phyloP scores from a whole-genome alignment of 2,888 invertebrate genomes.

The Caenorhabditis doughertyi region DNA sequence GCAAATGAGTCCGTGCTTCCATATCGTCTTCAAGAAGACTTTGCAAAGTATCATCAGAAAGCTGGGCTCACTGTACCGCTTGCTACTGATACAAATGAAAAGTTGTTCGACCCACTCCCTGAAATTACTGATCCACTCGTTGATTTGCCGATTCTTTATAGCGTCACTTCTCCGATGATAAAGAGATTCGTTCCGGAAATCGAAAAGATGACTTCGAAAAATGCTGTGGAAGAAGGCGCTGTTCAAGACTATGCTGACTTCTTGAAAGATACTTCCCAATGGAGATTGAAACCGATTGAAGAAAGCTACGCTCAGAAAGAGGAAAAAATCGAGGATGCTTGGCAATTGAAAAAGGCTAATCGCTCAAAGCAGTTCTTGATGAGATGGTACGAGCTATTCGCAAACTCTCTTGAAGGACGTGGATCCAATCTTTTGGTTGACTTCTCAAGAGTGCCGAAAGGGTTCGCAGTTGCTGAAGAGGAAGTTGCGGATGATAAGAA shows the following conservation, averaged over 20 bases:
- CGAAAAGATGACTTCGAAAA: slow-evolving; percentile 63
- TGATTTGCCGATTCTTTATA: slow-evolving; percentile 71
- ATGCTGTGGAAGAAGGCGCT: slow-evolving; percentile 63
- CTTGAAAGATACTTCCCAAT: slow-evolving; percentile 68
- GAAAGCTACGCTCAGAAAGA: slow-evolving; percentile 74
- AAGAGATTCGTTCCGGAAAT: slow-evolving; percentile 75
- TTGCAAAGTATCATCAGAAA: slow-evolving; percentile 75
- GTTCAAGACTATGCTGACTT: slow-evolving; percentile 72
- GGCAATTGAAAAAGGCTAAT: slow-evolving; percentile 73
- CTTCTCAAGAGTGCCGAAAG: slow-evolving; percentile 79
- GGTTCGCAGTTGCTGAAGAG: slow-evolving; percentile 70
- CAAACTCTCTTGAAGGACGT: slow-evolving; percentile 81
- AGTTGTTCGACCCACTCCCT: slow-evolving; percentile 74
- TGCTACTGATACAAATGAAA: slow-evolving; percentile 78
- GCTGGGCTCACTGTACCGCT: slow-evolving; percentile 76
- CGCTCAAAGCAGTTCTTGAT: slow-evolving; percentile 72
- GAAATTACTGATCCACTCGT: slow-evolving; percentile 66
- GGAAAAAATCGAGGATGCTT: slow-evolving; percentile 74
- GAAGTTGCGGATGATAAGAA: slow-evolving; percentile 70
- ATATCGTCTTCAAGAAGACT: slow-evolving; percentile 79
- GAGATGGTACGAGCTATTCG: slow-evolving; percentile 81
- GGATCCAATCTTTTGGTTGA: slow-evolving; percentile 80
- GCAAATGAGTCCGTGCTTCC: slow-evolving; percentile 76
- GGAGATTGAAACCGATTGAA: slow-evolving; percentile 77
- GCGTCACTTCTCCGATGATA: slow-evolving; percentile 70